Evolutionary conservation across 92 coral and sea anemone genomes (phyloP).

Genomic region (Porites evermanni): DNA sequence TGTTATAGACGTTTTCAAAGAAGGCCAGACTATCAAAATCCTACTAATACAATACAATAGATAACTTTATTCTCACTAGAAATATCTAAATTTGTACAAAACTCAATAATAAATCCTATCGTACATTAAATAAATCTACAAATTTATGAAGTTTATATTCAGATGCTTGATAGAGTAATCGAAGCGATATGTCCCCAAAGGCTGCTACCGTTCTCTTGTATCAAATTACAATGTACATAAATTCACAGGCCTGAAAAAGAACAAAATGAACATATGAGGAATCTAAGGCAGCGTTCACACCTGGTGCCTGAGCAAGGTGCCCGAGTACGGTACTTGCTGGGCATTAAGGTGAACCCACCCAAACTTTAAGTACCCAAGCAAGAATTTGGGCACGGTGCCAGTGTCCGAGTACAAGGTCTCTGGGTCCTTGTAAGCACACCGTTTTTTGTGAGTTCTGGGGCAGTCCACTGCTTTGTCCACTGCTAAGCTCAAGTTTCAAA

Average conservation of each 20-base stretch:
- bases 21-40: neutral
- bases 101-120: neutral
- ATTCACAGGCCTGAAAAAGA: conserved; percentile 58
- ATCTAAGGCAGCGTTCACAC: neutral
- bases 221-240: conserved; percentile 63
- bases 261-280: neutral
- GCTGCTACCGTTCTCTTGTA: neutral
- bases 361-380: no score
- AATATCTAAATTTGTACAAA: conserved; percentile 27
- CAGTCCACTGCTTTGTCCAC: no score
- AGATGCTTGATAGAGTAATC: neutral
- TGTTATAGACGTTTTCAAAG: neutral
- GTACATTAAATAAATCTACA: neutral
- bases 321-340: no score
- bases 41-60: neutral
- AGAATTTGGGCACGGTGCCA: no score
- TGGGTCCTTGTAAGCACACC: no score
- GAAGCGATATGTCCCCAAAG: neutral
- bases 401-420: no score
- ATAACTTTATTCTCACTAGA: conserved; percentile 28
- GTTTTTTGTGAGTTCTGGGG: no score
- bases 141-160: neutral
- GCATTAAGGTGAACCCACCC: no score
- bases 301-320: no score
- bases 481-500: no score